Evolutionary conservation across 2,113 vertebrate species (phyloP).

Genomic region (Anoplopoma fimbria): DNA sequence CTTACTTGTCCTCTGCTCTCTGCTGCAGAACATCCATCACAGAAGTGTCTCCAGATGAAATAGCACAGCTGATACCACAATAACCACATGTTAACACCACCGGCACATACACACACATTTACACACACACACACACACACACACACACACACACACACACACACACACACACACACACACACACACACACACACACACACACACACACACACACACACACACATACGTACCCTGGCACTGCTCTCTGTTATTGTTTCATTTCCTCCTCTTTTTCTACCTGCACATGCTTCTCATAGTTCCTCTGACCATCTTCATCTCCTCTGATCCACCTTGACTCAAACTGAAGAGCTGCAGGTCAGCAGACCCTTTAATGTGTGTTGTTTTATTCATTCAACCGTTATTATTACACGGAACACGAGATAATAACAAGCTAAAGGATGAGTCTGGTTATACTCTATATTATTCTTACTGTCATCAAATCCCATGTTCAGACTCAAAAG

Average conservation of each 20-base stretch:
- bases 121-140: conserved; percentile 34
- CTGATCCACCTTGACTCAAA: conserved; percentile 58
- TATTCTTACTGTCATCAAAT: not conserved
- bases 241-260: conserved; percentile 75
- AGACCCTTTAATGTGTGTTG: not conserved
- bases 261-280: conserved; percentile 67
- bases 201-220: conserved; percentile 35
- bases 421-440: not conserved
- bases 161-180: conserved; percentile 29
- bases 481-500: not conserved
- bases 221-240: not conserved
- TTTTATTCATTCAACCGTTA: not conserved
- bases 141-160: conserved; percentile 25
- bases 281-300: conserved; percentile 49
- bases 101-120: not conserved
- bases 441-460: not conserved
- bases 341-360: conserved; percentile 15
- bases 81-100: conserved; percentile 24
- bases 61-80: conserved; percentile 13
- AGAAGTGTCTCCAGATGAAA: conserved; percentile 30
- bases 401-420: not conserved
- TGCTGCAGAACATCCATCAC: conserved; percentile 16
- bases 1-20: not conserved
- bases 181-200: conserved; percentile 29
- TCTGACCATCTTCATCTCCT: conserved; percentile 40